These are phyloP conservation scores for Arremon brunneinucha DNA, from an alignment of 2,797 vertebrate species.

Conservation along the genomic window DNA sequence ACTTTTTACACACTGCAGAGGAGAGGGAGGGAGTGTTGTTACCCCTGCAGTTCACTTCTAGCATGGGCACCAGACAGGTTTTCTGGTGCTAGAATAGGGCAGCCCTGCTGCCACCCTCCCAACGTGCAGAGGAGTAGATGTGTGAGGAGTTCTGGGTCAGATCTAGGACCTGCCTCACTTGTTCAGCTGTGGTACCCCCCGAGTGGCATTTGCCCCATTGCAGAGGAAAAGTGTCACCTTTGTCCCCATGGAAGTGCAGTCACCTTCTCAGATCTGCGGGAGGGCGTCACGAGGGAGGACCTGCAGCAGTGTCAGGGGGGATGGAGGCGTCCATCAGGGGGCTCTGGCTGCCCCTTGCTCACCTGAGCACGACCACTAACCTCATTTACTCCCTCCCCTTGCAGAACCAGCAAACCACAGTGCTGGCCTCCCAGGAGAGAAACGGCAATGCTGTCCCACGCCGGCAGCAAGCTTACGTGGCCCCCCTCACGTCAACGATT, in stretches of 20 bases:
- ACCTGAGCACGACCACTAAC: neutral
- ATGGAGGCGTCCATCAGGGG: fast-evolving
- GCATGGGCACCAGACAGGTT: neutral
- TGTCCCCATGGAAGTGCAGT: neutral
- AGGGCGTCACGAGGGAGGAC: neutral
- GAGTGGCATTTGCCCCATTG: neutral
- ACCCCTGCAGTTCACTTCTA: neutral
- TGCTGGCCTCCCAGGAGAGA: slow-evolving; percentile 86
- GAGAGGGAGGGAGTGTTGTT: neutral
- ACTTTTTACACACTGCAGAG: neutral
- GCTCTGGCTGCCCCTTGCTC: neutral
- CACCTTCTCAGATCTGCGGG: neutral
- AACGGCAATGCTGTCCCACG: slow-evolving; percentile 77
- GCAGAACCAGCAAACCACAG: slow-evolving; percentile 86
- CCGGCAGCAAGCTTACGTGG: slow-evolving; percentile 88
- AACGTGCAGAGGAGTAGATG: neutral
- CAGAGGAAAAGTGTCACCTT: neutral
- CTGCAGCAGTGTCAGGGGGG: neutral
- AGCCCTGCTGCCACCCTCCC: neutral
- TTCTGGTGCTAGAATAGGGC: neutral
- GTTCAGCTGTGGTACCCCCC: neutral
- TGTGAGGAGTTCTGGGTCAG: neutral
- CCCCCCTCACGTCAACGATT: slow-evolving; percentile 79
- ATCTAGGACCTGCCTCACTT: neutral
- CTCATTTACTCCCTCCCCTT: neutral